A percentile compares a stretch with the other conserved stretches of the same genome.
Conservation (phyloP, 1,140 invertebrate species). For the Neodiprion virginianus region DNA sequence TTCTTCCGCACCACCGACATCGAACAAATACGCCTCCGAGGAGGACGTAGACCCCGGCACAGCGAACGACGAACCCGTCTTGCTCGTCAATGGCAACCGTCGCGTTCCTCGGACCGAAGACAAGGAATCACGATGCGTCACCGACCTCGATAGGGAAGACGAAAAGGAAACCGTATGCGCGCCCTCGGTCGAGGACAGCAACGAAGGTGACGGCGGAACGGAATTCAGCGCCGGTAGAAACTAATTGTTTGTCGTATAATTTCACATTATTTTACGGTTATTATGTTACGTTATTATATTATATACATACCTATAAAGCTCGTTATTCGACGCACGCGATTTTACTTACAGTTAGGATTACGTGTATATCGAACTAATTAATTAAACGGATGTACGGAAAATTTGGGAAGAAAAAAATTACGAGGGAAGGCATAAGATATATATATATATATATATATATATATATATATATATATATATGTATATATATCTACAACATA, state of each 20-base stretch:
- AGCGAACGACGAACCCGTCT: neutral
- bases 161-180: constrained; percentile 15
- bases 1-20: constrained; percentile 25
- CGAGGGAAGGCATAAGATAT: constrained; percentile 31
- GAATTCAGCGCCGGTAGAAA: constrained; percentile 1
- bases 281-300: neutral
- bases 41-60: neutral
- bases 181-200: constrained; percentile 23
- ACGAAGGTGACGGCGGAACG: constrained; percentile 25
- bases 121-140: constrained; percentile 15
- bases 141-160: constrained; percentile 6
- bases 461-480: too few relatives aligned
- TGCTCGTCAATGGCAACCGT: neutral
- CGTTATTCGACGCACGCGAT: constrained; percentile 3
- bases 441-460: too few relatives aligned
- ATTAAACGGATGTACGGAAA: neutral
- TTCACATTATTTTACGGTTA: constrained; percentile 27
- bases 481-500: too few relatives aligned
- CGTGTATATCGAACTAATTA: neutral
- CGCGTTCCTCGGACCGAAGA: neutral
- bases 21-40: constrained; percentile 22
- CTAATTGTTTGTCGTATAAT: constrained; percentile 6
- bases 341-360: neutral
- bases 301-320: neutral
- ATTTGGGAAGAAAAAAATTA: constrained; percentile 33